Evolutionary conservation across 2,797 vertebrate genomes (phyloP).

Genomic region (Anas flavirostris): DNA sequence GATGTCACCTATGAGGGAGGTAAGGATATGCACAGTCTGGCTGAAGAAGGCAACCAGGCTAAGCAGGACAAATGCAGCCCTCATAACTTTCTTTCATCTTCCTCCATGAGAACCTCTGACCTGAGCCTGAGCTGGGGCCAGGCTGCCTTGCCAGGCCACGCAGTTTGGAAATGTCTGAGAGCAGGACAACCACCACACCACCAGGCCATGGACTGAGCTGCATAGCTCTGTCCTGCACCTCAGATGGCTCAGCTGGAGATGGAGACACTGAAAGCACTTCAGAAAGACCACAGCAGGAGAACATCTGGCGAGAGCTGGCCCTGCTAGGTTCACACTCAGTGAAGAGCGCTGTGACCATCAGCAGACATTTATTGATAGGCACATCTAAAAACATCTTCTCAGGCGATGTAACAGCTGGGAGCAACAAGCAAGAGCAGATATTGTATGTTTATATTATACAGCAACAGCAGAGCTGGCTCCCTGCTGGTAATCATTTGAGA

Average conservation of each 20-base stretch:
- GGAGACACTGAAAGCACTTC: background rate
- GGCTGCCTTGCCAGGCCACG: background rate
- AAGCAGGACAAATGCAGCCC: background rate
- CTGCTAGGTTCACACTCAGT: background rate
- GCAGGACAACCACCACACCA: background rate
- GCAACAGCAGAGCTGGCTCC: background rate
- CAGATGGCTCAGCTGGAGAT: background rate
- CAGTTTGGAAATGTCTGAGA: background rate
- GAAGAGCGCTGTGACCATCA: too few relatives aligned
- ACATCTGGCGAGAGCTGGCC: too few relatives aligned
- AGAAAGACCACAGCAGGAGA: background rate
- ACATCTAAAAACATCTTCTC: background rate
- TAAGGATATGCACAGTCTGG: background rate
- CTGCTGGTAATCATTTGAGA: background rate
- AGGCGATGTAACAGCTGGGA: background rate
- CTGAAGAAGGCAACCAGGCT: background rate
- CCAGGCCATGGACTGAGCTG: background rate
- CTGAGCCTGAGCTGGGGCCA: background rate
- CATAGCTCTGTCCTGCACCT: background rate
- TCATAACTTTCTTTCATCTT: background rate
- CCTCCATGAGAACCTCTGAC: accelerated
- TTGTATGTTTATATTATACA: accelerated
- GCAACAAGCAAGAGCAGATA: background rate
- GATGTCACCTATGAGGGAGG: background rate
- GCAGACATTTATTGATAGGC: background rate